These are phyloP conservation scores for Brotula barbata DNA, from an alignment of 2,797 vertebrate species.

Conservation along the genomic window DNA sequence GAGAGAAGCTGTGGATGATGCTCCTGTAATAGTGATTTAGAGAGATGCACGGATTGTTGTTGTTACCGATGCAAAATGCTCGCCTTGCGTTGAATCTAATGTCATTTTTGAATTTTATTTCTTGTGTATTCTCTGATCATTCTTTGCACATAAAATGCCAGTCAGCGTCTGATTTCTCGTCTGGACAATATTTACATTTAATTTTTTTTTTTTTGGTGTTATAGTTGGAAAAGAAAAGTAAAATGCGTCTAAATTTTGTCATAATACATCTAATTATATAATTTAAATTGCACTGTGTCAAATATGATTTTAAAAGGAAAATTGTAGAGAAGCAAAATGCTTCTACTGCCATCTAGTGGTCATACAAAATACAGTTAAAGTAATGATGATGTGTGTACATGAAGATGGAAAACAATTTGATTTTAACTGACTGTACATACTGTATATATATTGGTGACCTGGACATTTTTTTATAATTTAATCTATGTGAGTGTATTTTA, in stretches of 20 bases:
- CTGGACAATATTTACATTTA: background rate
- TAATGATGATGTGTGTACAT: too few relatives aligned
- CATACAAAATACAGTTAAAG: background rate
- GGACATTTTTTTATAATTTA: too few relatives aligned
- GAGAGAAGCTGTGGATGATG: conserved; percentile 9
- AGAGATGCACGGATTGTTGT: background rate
- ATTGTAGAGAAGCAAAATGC: conserved; percentile 58
- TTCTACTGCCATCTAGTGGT: conserved; percentile 90
- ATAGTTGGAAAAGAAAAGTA: background rate
- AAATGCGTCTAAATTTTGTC: background rate
- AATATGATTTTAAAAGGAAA: conserved; percentile 21
- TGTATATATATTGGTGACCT: too few relatives aligned
- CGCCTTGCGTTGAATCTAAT: background rate
- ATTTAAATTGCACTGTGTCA: conserved; percentile 42
- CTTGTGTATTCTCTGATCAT: background rate
- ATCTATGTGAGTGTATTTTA: too few relatives aligned
- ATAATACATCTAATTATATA: conserved; percentile 35
- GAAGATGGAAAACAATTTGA: too few relatives aligned
- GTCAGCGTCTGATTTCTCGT: background rate
- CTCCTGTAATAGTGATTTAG: conserved; percentile 20
- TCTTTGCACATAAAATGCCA: background rate
- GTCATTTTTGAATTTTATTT: background rate
- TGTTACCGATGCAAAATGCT: background rate
- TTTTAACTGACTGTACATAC: too few relatives aligned
- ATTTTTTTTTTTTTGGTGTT: background rate